A percentile compares a stretch with the other conserved stretches of the same genome.
Evolutionary conservation across 2,888 invertebrate species (phyloP).

Genomic region (Suillia variegata): DNA sequence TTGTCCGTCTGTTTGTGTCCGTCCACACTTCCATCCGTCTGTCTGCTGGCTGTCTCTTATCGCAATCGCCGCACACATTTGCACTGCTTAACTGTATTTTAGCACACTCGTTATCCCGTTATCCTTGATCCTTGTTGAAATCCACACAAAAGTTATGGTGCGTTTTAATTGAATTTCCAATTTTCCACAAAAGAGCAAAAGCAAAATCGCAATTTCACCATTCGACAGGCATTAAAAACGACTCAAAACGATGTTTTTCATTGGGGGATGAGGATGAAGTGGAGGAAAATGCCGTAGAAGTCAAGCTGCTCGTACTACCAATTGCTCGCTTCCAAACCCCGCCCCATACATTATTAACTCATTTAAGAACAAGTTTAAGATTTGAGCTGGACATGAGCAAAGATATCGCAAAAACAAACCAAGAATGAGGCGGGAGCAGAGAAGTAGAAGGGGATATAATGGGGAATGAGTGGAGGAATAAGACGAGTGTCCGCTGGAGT

Average conservation of each 20-base stretch:
- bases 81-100: slow-evolving; percentile 2
- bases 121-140: neutral
- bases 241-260: too few species aligned
- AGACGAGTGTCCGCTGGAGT: neutral
- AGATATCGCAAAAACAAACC: neutral
- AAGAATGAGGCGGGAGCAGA: neutral
- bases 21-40: too few species aligned
- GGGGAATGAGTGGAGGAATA: neutral
- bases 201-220: slow-evolving; percentile 39
- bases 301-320: neutral
- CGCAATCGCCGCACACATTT: neutral
- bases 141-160: slow-evolving; percentile 39
- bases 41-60: too few species aligned
- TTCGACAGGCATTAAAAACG: slow-evolving; percentile 52
- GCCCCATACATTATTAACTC: slow-evolving; percentile 14
- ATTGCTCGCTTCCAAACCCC: neutral
- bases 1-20: too few species aligned
- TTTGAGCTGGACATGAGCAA: slow-evolving; percentile 11
- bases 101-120: slow-evolving; percentile 16
- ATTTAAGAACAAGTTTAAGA: slow-evolving; percentile 17
- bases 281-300: too few species aligned
- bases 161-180: slow-evolving; percentile 48
- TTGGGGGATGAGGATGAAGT: too few species aligned
- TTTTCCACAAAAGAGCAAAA: slow-evolving; percentile 49
- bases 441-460: too few species aligned